Percentiles rank a stretch among this genome's conserved stretches.
Evolutionary conservation across 2,888 invertebrate genomes (phyloP).

Genomic region (Epirrhoe alternata): DNA sequence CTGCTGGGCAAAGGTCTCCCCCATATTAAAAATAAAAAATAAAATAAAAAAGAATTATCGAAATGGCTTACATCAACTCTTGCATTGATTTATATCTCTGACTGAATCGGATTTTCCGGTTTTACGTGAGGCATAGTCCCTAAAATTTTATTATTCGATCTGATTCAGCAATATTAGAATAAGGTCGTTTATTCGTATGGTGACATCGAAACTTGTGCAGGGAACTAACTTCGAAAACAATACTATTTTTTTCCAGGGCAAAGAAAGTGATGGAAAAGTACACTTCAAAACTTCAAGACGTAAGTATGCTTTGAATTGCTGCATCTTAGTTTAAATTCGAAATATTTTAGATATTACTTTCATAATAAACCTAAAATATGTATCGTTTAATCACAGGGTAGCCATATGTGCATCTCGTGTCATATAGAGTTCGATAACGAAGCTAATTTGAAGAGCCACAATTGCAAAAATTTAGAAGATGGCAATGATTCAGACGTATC

Average conservation of each 20-base stretch:
- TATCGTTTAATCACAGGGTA: slow-evolving; percentile 23
- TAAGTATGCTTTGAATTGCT: slow-evolving; percentile 46
- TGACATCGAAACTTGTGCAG: background rate
- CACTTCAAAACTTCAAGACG: slow-evolving; percentile 45
- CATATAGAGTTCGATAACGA: slow-evolving; percentile 37
- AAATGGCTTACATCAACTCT: too few relatives aligned
- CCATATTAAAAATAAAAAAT: too few relatives aligned
- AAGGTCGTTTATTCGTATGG: background rate
- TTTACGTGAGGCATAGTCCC: too few relatives aligned
- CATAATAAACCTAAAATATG: background rate
- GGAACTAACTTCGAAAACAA: background rate
- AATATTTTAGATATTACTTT: background rate
- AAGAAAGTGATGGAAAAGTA: slow-evolving; percentile 66
- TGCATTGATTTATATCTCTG: too few relatives aligned
- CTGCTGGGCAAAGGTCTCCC: too few relatives aligned
- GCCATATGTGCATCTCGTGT: slow-evolving; percentile 29
- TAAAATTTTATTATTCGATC: too few relatives aligned
- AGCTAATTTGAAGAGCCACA: slow-evolving; percentile 42
- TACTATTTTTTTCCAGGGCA: slow-evolving; percentile 57
- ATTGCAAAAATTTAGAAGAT: slow-evolving; percentile 38
- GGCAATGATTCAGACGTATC: slow-evolving; percentile 59
- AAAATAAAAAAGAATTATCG: too few relatives aligned
- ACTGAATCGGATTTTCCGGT: too few relatives aligned
- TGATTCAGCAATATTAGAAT: background rate
- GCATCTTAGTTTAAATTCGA: background rate